Conservation (phyloP, 2,797 vertebrate species). For the Graptemys geographica region DNA sequence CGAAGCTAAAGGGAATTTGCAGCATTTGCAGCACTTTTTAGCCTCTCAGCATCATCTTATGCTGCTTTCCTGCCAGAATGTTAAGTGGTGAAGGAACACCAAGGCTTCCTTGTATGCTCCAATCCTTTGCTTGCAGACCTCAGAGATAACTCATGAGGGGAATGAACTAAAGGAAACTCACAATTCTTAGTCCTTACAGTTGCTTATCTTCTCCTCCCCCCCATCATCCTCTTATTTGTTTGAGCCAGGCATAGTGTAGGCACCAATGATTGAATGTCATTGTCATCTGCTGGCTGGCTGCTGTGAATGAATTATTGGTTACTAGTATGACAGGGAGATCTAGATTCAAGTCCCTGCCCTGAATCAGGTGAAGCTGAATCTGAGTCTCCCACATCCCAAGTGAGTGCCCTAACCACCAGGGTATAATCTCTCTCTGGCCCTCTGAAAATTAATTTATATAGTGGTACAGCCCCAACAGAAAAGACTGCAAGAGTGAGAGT, state of each 20-base stretch:
- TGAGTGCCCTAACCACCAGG: no score
- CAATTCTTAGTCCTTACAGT: background rate
- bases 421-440: no score
- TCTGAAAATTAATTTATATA: no score
- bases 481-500: no score
- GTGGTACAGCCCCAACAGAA: no score
- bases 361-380: no score
- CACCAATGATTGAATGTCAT: background rate
- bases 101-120: background rate
- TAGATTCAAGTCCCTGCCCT: no score
- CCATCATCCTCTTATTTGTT: background rate
- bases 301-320: background rate
- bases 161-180: slow-evolving; percentile 33
- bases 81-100: background rate
- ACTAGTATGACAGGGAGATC: background rate
- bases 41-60: background rate
- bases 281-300: background rate
- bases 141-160: background rate
- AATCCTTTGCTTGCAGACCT: background rate
- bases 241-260: background rate
- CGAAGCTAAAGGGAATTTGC: background rate
- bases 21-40: background rate
- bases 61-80: background rate
- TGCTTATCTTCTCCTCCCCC: background rate
- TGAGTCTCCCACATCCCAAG: no score